Base-by-base conservation (phyloP, 2,888 invertebrate genomes). In the Drosophila formosana region DNA sequence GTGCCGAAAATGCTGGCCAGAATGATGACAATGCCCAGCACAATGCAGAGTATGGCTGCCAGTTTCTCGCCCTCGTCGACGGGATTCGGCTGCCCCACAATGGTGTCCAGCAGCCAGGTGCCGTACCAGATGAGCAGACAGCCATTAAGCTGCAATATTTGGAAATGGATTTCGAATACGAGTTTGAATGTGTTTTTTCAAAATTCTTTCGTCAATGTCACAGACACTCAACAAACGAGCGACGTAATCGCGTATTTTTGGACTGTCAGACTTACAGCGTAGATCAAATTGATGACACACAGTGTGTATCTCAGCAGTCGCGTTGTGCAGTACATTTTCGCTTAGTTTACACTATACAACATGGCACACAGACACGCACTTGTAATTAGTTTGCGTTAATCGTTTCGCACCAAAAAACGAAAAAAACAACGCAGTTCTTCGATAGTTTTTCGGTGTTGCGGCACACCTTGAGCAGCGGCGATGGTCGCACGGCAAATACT, bases 41-140 rank as follows among this genome's bases (percentile, higher is more conserved):
- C 67, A 9, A 90, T 80, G 18, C 84, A 88, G 4, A 91, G 46
- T 3, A 71, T 66, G 3, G 88, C 80, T 4, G 82, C 86, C 58
- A 91, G 26, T 8, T 80, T 70, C 69, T 91, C 91, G 51, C 85
- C 89, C 61, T 85, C 75, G 55, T 90, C 85, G 37, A 89, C 46
- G 1, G 77, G 83, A 49, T 80, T 64, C 4, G 4, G 58, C 49
- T 75, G 65, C 47, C 82, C 79, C 4, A 65, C 61, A n/a, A 82
- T 58, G 49, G 76, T 87, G 28, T 84, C 81, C 53, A 82, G 72
- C 63, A 91, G 64, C 91, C 91, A 91, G 45, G 63, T 62, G 49
- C 91, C 91, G 58, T 88, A 89, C 81, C 87, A 86, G 50, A 89
- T 80, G 60, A 91, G 61, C 49, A 90, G 52, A 26, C 72, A 64